Percentiles rank a stretch among this genome's conserved stretches.
Evolutionary conservation across 2,113 vertebrate species (phyloP).

Genomic region (Sinocyclocheilus grahami): DNA sequence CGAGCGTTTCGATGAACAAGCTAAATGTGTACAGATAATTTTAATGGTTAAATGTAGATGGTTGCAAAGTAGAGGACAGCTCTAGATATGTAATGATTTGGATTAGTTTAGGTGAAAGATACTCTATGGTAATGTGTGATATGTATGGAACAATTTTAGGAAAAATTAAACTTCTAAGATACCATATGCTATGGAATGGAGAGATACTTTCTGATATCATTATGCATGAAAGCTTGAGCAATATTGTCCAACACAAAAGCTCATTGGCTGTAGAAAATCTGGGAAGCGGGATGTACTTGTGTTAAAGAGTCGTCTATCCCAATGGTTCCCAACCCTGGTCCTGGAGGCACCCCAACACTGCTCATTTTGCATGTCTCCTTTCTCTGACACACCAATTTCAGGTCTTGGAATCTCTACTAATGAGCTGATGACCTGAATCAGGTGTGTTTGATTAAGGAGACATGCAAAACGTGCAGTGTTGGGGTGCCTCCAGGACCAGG

Average conservation of each 20-base stretch:
- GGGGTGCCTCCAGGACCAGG: no score
- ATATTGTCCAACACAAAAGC: constrained; percentile 72
- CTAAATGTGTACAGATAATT: constrained; percentile 57
- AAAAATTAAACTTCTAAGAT: constrained; percentile 37
- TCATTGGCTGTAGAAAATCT: constrained; percentile 69
- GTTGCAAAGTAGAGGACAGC: constrained; percentile 51
- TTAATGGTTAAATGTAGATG: constrained; percentile 39
- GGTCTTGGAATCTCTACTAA: no score
- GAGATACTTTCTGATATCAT: constrained; percentile 44
- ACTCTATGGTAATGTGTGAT: constrained; percentile 39
- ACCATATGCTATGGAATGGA: constrained; percentile 37
- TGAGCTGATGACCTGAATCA: no score
- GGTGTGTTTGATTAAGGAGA: no score
- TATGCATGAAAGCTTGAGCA: constrained; percentile 68
- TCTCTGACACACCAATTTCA: no score
- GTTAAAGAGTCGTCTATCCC: constrained; percentile 65
- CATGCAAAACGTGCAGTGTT: no score
- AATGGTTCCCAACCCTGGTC: constrained; percentile 38
- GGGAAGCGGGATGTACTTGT: constrained; percentile 67
- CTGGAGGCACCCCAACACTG: no score
- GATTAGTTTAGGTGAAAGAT: constrained; percentile 45
- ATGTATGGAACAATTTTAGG: constrained; percentile 40
- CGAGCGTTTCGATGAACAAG: constrained; percentile 52
- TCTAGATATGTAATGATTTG: constrained; percentile 55
- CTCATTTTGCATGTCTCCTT: no score